phyloP scores from a whole-genome alignment of 2,113 vertebrate species.

The Bungarus multicinctus region DNA sequence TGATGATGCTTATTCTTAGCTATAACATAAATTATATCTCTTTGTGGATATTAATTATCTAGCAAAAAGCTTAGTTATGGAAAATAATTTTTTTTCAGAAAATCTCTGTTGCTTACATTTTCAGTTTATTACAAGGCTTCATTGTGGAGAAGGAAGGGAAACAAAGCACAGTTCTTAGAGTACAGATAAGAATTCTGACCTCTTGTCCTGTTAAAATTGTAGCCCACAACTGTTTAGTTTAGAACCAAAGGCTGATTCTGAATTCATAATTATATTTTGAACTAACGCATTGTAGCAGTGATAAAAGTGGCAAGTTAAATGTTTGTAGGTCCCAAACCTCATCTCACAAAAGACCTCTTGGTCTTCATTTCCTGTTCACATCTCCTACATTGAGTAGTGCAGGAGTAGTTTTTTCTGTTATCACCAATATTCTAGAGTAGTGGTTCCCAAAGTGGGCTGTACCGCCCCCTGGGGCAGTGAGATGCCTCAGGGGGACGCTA shows the following conservation, averaged over 20 bases:
- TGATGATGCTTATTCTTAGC: neutral
- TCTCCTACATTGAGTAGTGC: neutral
- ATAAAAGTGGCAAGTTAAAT: neutral
- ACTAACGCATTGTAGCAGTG: neutral
- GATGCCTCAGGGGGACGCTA: no score
- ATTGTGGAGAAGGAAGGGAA: neutral
- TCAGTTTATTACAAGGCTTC: neutral
- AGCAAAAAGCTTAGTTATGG: neutral
- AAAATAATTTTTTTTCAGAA: neutral
- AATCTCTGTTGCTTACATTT: neutral
- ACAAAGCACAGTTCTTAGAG: neutral
- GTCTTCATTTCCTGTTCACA: neutral
- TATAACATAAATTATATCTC: neutral
- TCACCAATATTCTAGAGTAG: neutral
- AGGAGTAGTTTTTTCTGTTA: neutral
- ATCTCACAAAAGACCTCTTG: neutral
- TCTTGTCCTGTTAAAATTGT: neutral
- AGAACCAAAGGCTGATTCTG: neutral
- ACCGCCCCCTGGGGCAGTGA: no score
- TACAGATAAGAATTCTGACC: neutral
- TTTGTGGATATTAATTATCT: neutral
- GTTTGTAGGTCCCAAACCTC: neutral
- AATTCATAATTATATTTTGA: neutral
- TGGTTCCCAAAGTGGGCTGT: no score
- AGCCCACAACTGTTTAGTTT: neutral